Conservation (phyloP, 2,113 vertebrate species). For the Trematomus loennbergii region DNA sequence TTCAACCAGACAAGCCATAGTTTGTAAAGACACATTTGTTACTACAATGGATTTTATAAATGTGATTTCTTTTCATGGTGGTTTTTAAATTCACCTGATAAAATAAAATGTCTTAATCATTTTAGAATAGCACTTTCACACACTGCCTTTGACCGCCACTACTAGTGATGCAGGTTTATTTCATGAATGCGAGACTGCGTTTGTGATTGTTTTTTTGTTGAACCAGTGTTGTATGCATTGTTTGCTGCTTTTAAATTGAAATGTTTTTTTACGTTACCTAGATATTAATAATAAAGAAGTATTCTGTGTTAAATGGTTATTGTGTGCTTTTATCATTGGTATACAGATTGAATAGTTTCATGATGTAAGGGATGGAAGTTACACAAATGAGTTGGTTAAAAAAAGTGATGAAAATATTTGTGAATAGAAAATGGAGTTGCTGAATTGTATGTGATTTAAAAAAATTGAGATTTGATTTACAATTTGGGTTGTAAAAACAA, state of each 20-base stretch:
- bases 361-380: too few relatives aligned
- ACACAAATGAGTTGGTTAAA: too few relatives aligned
- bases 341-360: too few relatives aligned
- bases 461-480: too few relatives aligned
- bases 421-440: too few relatives aligned
- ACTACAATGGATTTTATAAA: neutral
- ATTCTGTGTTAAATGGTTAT: constrained; percentile 12
- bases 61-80: neutral
- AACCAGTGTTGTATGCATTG: constrained; percentile 58
- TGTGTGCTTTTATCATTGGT: neutral
- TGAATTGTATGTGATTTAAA: too few relatives aligned
- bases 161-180: constrained; percentile 61
- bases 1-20: neutral
- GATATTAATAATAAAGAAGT: constrained; percentile 73
- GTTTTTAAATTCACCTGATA: constrained; percentile 6
- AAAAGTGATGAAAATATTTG: too few relatives aligned
- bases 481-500: too few relatives aligned
- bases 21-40: neutral
- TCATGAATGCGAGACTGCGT: constrained; percentile 72
- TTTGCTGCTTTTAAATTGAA: constrained; percentile 67
- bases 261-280: constrained; percentile 55
- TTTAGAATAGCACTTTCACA: constrained; percentile 67
- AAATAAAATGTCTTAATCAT: constrained; percentile 25
- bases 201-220: constrained; percentile 80
- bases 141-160: constrained; percentile 58